Evolutionary conservation across 2,113 vertebrate species (phyloP).

Genomic region (Mirza zaza): DNA sequence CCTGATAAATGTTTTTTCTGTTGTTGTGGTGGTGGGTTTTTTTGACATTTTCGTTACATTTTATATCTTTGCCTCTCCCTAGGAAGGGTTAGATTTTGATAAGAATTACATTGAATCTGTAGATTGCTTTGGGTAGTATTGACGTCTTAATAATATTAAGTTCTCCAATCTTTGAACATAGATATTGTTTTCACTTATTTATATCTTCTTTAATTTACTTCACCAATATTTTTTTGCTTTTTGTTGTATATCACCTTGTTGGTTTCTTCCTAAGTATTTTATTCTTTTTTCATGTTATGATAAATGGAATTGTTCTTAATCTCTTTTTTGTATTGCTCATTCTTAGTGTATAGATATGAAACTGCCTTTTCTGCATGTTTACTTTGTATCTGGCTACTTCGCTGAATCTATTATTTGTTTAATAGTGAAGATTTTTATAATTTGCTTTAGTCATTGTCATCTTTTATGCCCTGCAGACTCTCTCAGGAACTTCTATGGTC

Average conservation of each 20-base stretch:
- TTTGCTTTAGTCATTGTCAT: background rate
- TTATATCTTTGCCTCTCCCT: no score
- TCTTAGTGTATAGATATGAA: no score
- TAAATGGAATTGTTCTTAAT: background rate
- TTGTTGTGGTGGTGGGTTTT: no score
- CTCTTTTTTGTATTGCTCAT: no score
- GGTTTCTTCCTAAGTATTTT: background rate
- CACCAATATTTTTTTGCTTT: background rate
- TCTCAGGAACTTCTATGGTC: background rate
- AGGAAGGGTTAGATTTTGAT: background rate
- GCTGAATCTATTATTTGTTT: background rate
- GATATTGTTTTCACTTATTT: background rate
- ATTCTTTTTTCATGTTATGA: background rate
- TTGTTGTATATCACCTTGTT: background rate
- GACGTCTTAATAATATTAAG: background rate
- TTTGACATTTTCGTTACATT: no score
- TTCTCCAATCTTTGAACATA: background rate
- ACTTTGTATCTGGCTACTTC: no score
- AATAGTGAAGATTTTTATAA: background rate
- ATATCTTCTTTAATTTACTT: background rate
- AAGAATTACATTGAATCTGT: background rate
- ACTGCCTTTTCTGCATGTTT: no score
- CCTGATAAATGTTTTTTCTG: no score
- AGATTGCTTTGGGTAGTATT: background rate
- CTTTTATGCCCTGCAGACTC: background rate